phyloP scores from a whole-genome alignment of 2,113 vertebrate genomes.

The Ranitomeya variabilis region DNA sequence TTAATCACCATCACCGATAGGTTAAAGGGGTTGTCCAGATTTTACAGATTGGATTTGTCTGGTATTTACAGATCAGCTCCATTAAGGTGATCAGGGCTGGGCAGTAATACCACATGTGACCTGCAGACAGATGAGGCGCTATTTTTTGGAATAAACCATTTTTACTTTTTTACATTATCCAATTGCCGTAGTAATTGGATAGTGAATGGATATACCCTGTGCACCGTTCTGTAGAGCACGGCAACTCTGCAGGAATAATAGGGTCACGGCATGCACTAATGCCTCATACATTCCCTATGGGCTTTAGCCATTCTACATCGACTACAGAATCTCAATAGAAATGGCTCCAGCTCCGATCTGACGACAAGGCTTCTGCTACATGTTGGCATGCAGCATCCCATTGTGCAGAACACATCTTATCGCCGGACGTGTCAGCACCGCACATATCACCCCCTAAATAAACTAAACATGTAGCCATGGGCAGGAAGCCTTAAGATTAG shows the following conservation, averaged over 20 bases:
- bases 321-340: background rate
- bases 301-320: background rate
- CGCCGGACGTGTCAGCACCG: background rate
- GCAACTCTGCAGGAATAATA: too few relatives aligned
- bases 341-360: background rate
- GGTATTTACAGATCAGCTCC: too few relatives aligned
- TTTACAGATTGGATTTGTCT: too few relatives aligned
- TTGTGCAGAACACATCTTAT: conserved; percentile 16
- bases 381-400: conserved; percentile 27
- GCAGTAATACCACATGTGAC: too few relatives aligned
- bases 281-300: too few relatives aligned
- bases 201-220: background rate
- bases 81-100: too few relatives aligned
- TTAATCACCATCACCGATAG: too few relatives aligned
- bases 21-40: too few relatives aligned
- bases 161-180: too few relatives aligned
- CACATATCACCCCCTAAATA: background rate
- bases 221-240: too few relatives aligned
- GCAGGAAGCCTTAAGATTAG: conserved; percentile 22
- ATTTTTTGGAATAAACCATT: too few relatives aligned
- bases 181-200: background rate
- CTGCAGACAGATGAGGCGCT: too few relatives aligned
- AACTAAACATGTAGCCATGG: conserved; percentile 8
- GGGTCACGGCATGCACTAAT: background rate
- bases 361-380: background rate